Percentiles rank a stretch among this genome's conserved stretches.
Evolutionary conservation across 2,888 invertebrate species (phyloP).

Genomic region (Escarpia spicata): DNA sequence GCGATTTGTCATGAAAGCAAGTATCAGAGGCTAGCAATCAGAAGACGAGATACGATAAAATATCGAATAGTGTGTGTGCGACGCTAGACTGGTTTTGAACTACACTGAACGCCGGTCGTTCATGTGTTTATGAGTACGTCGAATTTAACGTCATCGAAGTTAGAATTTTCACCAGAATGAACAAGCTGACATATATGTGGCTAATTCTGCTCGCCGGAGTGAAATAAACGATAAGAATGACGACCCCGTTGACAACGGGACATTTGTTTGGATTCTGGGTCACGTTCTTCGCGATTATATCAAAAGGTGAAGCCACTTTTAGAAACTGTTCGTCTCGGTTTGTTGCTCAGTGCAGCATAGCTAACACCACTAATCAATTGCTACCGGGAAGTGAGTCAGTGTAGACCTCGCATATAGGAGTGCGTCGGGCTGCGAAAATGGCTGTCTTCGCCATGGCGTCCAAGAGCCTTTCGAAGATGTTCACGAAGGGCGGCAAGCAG

Average conservation of each 20-base stretch:
- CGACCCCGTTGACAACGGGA: background rate
- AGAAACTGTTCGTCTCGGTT: background rate
- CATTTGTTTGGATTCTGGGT: background rate
- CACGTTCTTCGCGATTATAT: background rate
- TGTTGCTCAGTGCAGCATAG: background rate
- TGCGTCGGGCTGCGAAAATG: background rate
- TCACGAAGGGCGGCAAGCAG: constrained; percentile 18
- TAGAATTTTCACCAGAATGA: background rate
- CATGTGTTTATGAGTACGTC: background rate
- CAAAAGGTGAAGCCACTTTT: background rate
- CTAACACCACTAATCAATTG: background rate
- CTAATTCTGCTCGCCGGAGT: background rate
- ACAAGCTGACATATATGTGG: background rate
- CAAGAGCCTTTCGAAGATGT: constrained; percentile 32
- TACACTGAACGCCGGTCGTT: background rate
- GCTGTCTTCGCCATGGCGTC: background rate
- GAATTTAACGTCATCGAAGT: background rate
- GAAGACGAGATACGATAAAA: background rate
- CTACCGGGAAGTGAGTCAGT: background rate
- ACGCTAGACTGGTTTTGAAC: background rate
- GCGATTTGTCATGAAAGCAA: background rate
- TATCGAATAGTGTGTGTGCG: background rate
- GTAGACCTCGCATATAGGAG: background rate
- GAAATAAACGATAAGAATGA: background rate
- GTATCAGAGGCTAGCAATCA: background rate